Conservation (phyloP, 2,113 vertebrate genomes). For the Phylloscopus trochilus region DNA sequence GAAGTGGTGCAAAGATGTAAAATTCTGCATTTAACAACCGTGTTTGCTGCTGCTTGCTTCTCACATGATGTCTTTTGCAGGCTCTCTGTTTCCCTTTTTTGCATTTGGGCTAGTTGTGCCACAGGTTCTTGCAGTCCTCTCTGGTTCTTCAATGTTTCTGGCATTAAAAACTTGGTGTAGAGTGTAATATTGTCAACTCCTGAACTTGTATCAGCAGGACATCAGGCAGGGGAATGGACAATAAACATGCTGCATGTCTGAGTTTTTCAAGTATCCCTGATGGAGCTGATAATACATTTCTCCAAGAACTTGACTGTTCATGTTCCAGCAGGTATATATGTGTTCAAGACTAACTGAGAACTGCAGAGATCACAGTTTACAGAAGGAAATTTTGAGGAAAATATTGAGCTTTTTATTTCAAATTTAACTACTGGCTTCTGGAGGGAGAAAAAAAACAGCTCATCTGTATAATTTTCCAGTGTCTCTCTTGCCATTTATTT, state of each 20-base stretch:
- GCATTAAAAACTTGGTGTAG: not conserved
- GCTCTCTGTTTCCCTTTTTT: not conserved
- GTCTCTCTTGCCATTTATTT: not conserved
- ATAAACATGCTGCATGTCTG: not conserved
- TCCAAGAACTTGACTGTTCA: not conserved
- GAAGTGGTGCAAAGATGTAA: not conserved
- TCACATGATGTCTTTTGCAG: not conserved
- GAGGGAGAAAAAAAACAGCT: accelerated
- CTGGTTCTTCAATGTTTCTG: not conserved
- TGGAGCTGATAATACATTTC: not conserved
- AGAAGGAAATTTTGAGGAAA: not conserved
- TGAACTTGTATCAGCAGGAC: not conserved
- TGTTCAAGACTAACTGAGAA: not conserved
- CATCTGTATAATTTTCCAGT: not conserved
- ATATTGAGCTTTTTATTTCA: not conserved
- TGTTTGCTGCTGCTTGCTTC: not conserved
- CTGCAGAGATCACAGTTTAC: not conserved
- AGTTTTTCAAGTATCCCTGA: not conserved
- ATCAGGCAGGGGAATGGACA: not conserved
- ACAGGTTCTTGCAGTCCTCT: not conserved
- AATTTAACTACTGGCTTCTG: not conserved
- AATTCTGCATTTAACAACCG: not conserved
- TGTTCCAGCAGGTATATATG: not conserved
- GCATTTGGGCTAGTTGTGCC: not conserved
- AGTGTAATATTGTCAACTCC: not conserved